Evolutionary conservation across 2,888 invertebrate species (phyloP), one percentile per base, ranked within the genome.

Genomic region (Lysandra bellargus): DNA sequence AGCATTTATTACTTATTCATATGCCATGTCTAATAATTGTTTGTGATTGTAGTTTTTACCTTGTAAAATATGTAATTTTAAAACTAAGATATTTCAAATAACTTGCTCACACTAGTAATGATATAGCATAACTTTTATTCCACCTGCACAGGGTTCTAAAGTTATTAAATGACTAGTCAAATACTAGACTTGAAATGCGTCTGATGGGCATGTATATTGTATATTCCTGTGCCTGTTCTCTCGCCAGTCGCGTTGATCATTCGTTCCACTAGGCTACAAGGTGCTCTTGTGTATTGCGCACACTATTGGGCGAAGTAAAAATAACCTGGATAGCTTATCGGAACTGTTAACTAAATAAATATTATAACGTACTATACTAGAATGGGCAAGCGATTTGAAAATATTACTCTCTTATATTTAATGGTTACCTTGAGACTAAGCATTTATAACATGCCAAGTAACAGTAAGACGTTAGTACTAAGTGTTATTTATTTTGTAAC

Each of bases 391-490:
- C 14, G 1, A 37, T 69, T 69, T 33, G 14, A 33, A 69, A 69
- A 33, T 33, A 64, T 23, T 33, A 17, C 17, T 69, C 14, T 69
- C 14, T 23, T 60, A 40, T 61, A 57, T 37, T 64, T 4, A 69
- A 69, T 33, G 4, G 69, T 69, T 4, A 73, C 12, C 12, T n/a
- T 74, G 44, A 74, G 74, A 44, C 74, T 74, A 74, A 74, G 74
- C 74, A 74, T 74, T 74, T 74, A 44, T n/a, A 73, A 37, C 5
- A 74, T 74, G 74, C 44, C 74, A 74, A 74, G 74, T 74, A 30
- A 64, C 64, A 14, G 14, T 69, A 69, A 69, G 69, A 17, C 4
- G 33, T 69, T 69, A 69, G 69, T 69, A 6, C 1, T 69, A 69
- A 69, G 69, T 69, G 69, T 69, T 69, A 69, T 69, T 69, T 69